Conservation (phyloP, 2,797 vertebrate species). For the Mus caroli region DNA sequence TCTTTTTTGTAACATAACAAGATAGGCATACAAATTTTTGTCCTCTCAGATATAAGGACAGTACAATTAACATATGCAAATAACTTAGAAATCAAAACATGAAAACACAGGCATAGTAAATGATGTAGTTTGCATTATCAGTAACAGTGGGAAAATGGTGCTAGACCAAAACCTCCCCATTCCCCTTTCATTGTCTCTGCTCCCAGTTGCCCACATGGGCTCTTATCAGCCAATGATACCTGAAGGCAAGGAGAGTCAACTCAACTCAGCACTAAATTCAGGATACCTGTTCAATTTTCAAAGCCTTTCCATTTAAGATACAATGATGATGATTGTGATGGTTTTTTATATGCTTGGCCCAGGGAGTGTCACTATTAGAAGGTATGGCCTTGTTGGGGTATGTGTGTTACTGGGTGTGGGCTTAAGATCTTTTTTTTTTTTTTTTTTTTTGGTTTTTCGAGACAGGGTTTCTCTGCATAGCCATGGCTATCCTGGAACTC, state of each 20-base stretch:
- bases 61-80: background rate
- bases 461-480: too few relatives aligned
- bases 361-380: background rate
- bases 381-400: background rate
- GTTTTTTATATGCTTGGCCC: background rate
- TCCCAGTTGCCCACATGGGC: background rate
- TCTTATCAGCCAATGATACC: background rate
- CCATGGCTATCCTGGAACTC: too few relatives aligned
- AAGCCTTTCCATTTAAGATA: background rate
- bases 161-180: background rate
- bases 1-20: background rate
- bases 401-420: background rate
- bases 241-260: background rate
- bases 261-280: conserved; percentile 29
- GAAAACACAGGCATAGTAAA: background rate
- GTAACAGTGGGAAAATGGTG: background rate
- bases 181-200: background rate
- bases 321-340: background rate
- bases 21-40: background rate
- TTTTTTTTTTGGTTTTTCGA: too few relatives aligned
- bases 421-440: too few relatives aligned
- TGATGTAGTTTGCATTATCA: background rate
- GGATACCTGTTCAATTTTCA: background rate
- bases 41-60: background rate
- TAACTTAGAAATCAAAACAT: conserved; percentile 19